Percentiles rank a stretch among this genome's conserved stretches.
Conservation (phyloP, 1,140 invertebrate species). For the Aphelenchoides besseyi region DNA sequence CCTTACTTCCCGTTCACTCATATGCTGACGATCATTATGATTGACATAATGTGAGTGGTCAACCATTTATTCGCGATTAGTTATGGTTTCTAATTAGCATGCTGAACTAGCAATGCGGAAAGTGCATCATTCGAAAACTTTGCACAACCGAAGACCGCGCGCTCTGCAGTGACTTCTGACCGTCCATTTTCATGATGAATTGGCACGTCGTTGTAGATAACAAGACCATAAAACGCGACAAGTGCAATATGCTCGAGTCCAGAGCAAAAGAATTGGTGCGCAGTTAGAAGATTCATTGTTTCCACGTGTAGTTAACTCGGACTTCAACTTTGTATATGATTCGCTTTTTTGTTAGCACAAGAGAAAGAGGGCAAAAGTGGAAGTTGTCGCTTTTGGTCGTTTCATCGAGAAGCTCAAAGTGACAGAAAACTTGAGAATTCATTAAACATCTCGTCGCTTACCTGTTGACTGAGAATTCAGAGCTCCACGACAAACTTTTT, state of each 20-base stretch:
- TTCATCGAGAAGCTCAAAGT: neutral
- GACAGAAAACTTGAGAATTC: neutral
- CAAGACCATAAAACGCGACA: conserved; percentile 3
- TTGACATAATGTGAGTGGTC: no score
- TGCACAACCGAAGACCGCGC: neutral
- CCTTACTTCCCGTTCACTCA: no score
- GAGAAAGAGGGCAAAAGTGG: no score
- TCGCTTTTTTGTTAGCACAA: no score
- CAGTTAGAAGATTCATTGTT: neutral
- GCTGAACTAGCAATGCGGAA: no score
- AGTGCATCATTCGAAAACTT: no score
- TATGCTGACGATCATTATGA: no score
- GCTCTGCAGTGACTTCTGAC: neutral
- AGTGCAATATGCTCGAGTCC: neutral
- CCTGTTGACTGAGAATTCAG: neutral
- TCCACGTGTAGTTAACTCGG: no score
- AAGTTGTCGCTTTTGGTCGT: no score
- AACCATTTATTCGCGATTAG: no score
- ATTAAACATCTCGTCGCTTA: neutral
- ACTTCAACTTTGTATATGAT: no score
- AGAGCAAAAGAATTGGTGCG: neutral
- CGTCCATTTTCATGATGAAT: conserved; percentile 3
- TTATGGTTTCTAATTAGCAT: no score
- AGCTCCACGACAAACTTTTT: neutral
- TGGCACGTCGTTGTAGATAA: conserved; percentile 3